phyloP scores from a whole-genome alignment of 2,888 invertebrate genomes.

The Dasysyrphus tricinctus region DNA sequence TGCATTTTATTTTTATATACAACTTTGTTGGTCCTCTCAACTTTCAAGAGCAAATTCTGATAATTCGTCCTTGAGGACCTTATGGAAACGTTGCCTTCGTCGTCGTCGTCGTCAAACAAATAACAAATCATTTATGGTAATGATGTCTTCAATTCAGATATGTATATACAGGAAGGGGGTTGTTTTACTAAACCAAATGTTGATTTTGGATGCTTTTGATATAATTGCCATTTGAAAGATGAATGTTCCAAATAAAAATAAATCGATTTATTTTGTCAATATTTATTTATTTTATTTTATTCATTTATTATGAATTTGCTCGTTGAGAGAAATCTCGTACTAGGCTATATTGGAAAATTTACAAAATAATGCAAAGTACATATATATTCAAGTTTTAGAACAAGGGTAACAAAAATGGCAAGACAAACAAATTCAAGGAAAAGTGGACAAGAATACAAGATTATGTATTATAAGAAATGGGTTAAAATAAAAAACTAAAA shows the following conservation, averaged over 20 bases:
- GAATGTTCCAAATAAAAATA: background rate
- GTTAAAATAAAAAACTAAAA: too few relatives aligned
- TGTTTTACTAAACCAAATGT: background rate
- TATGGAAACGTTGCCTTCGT: background rate
- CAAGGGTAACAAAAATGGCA: too few relatives aligned
- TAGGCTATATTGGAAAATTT: too few relatives aligned
- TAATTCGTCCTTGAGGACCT: background rate
- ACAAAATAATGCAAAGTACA: too few relatives aligned
- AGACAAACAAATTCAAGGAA: too few relatives aligned
- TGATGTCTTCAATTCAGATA: background rate
- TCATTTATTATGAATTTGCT: too few relatives aligned
- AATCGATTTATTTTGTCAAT: background rate
- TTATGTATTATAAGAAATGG: too few relatives aligned
- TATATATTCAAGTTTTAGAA: too few relatives aligned
- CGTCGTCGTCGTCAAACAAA: background rate
- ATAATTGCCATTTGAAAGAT: background rate
- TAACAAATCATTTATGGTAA: slow-evolving; percentile 1
- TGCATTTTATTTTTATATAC: background rate
- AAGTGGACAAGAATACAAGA: too few relatives aligned
- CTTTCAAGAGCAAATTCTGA: background rate
- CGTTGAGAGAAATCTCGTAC: too few relatives aligned
- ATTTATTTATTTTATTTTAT: too few relatives aligned
- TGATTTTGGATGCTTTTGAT: background rate
- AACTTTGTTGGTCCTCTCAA: background rate
- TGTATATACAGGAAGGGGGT: background rate